Percentiles rank a stretch among this genome's conserved stretches.
phyloP scores from a whole-genome alignment of 2,113 vertebrate genomes.

The Euleptes europaea region DNA sequence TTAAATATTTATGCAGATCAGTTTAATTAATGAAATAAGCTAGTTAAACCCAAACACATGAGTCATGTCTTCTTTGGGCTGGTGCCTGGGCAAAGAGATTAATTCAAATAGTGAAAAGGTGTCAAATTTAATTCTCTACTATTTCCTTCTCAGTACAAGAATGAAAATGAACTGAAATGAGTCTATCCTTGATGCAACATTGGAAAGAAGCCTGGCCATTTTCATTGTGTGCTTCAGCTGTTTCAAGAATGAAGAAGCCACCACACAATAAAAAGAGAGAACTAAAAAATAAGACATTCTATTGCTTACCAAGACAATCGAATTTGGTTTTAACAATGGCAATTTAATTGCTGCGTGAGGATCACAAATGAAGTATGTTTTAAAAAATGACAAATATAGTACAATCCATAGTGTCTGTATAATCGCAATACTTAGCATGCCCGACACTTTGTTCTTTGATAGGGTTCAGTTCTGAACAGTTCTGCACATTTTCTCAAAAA shows the following conservation, averaged over 20 bases:
- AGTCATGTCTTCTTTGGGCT: too few species aligned
- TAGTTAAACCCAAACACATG: too few species aligned
- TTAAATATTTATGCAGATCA: too few species aligned
- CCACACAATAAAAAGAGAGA: not conserved
- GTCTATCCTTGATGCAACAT: not conserved
- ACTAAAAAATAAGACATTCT: constrained; percentile 19
- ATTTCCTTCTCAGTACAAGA: constrained; percentile 19
- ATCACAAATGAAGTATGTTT: not conserved
- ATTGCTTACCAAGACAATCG: not conserved
- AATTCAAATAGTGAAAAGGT: not conserved
- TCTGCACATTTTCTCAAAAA: not conserved
- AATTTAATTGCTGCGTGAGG: constrained; percentile 5
- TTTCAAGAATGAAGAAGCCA: not conserved
- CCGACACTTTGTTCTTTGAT: not conserved
- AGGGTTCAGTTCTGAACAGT: not conserved
- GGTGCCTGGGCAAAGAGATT: not conserved
- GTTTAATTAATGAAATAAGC: too few species aligned
- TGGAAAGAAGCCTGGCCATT: constrained; percentile 6
- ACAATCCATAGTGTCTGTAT: not conserved
- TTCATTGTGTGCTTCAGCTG: not conserved
- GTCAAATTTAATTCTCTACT: not conserved
- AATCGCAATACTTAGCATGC: not conserved
- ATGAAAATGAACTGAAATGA: constrained; percentile 11
- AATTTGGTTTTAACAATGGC: constrained; percentile 4
- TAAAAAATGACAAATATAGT: not conserved